Conservation (phyloP, 2,797 vertebrate genomes). For the Micromesistius poutassou region DNA sequence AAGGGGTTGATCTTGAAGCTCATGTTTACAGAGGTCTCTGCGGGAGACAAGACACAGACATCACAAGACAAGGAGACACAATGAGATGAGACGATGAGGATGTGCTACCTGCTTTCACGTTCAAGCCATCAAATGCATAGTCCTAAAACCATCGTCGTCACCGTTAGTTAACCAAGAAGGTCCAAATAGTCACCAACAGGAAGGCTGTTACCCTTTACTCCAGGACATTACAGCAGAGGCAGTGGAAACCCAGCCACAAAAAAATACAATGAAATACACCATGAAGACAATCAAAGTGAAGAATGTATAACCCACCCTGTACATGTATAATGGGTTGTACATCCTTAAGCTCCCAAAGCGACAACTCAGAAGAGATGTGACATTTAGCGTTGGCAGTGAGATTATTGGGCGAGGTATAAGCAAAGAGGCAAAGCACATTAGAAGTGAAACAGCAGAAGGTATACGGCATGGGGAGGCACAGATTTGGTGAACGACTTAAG, state of each 20-base stretch:
- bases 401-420: neutral
- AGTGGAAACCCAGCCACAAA: conserved; percentile 25
- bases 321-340: conserved; percentile 58
- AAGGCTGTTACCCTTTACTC: neutral
- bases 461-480: conserved; percentile 39
- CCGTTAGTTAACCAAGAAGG: neutral
- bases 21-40: conserved; percentile 83
- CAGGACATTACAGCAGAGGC: neutral
- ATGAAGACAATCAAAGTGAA: neutral
- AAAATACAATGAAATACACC: conserved; percentile 5
- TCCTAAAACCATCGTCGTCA: neutral
- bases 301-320: conserved; percentile 40
- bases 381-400: conserved; percentile 39
- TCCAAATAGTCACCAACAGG: neutral
- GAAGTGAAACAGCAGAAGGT: conserved; percentile 54
- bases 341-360: conserved; percentile 50
- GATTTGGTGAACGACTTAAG: conserved; percentile 12
- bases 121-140: neutral
- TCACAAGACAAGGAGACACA: conserved; percentile 55
- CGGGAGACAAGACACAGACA: conserved; percentile 72
- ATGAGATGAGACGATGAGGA: conserved; percentile 39
- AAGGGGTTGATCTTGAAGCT: conserved; percentile 86
- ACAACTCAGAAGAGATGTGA: conserved; percentile 50
- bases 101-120: conserved; percentile 12
- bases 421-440: conserved; percentile 38